Evolutionary conservation across 2,113 vertebrate genomes (phyloP), one percentile per base, ranked within the genome.

Genomic region (Scomber scombrus): DNA sequence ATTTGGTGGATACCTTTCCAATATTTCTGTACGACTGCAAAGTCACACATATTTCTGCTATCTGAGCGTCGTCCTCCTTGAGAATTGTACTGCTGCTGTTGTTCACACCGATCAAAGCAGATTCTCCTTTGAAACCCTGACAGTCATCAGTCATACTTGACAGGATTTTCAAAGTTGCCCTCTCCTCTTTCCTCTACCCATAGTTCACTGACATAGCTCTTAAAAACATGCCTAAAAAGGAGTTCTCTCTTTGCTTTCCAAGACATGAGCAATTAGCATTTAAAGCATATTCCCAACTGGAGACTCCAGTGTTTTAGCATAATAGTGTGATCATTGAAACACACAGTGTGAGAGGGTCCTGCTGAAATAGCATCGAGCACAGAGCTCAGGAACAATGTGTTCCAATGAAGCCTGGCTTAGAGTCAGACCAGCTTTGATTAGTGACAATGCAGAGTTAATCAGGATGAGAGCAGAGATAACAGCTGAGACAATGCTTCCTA

Each of bases 401-500:
- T 87, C 62, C 47, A 11, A 63, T 23, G 63, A 75, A 45, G 74
- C 80, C 55, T 50, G 0, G 78, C 79, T 54, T 7, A 56, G 51
- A 70, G 46, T 65, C 62, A 47, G 70, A 63, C 62, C 7, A 15
- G 69, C 75, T 91, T 63, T 82, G 80, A 88, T 91, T 79, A 64
- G 88, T 21, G 80, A 85, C 73, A 54, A 71, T 49, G 64, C n/a
- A 5, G 69, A 85, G 78, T 80, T 86, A 88, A 91, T 87, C 66
- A 71, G 66, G 80, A 85, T 21, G 78, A 77, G 71, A 75, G 75
- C 46, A 3, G 47, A 65, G 64, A 86, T 84, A 82, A 76, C 19
- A 11, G 56, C 29, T 11, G 60, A 78, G 72, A 67, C 81, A 83
- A 80, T 8, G 21, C 64, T 65, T 79, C 67, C 58, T 69, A 71